These are phyloP conservation scores for Gymnosoma rotundatum DNA, from an alignment of 2,888 invertebrate genomes.

Conservation along the genomic window DNA sequence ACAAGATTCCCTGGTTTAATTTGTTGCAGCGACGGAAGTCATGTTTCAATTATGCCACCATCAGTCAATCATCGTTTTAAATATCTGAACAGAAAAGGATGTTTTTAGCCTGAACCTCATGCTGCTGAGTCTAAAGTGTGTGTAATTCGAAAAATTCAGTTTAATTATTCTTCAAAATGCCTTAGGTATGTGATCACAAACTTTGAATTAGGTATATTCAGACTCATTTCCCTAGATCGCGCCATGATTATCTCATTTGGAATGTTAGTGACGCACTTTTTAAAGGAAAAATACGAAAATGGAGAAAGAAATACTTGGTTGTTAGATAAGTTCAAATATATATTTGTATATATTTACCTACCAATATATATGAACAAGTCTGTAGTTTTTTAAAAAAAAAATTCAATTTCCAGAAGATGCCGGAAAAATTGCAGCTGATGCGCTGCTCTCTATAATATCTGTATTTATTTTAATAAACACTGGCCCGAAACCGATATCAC, in stretches of 20 bases:
- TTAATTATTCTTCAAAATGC: not conserved
- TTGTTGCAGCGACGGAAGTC: slow-evolving; percentile 13
- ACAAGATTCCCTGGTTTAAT: slow-evolving; percentile 6
- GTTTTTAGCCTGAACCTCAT: not conserved
- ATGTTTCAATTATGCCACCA: not conserved
- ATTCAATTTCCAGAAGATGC: too few relatives aligned
- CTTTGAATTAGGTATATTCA: not conserved
- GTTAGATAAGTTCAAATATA: too few relatives aligned
- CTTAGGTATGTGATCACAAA: slow-evolving; percentile 5
- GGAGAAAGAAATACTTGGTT: too few relatives aligned
- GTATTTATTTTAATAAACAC: too few relatives aligned
- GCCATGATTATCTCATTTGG: not conserved
- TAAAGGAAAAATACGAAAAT: not conserved
- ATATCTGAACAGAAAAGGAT: slow-evolving; percentile 2
- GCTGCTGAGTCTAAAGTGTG: not conserved
- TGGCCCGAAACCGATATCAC: too few relatives aligned
- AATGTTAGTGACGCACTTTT: too few relatives aligned
- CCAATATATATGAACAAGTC: too few relatives aligned
- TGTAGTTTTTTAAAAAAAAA: too few relatives aligned
- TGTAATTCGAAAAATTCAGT: not conserved
- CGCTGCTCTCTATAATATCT: too few relatives aligned
- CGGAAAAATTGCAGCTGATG: too few relatives aligned
- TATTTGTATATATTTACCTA: too few relatives aligned
- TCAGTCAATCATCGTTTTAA: not conserved
- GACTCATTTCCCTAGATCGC: not conserved